Evolutionary conservation across 2,888 invertebrate genomes (phyloP).

Genomic region (Neoscelio sp.): DNA sequence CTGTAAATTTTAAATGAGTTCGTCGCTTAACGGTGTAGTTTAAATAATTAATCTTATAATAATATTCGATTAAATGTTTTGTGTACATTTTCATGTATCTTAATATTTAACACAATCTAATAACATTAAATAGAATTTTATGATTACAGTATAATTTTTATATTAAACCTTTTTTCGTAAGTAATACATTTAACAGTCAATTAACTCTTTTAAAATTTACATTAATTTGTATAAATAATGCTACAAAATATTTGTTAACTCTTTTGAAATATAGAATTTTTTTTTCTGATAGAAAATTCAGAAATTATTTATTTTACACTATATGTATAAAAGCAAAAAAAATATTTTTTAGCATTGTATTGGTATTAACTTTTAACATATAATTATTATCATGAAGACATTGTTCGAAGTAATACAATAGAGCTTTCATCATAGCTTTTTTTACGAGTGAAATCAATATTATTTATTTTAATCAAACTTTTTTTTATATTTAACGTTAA

Average conservation of each 20-base stretch:
- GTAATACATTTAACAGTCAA: background rate
- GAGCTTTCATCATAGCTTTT: background rate
- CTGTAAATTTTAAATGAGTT: conserved; percentile 19
- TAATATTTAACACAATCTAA: no score
- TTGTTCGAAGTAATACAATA: background rate
- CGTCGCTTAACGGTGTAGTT: background rate
- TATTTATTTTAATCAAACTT: no score
- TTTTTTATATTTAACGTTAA: no score
- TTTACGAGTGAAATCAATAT: no score
- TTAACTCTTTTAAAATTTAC: conserved; percentile 41
- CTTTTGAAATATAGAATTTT: no score
- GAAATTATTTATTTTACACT: conserved; percentile 1
- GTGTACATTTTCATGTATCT: no score
- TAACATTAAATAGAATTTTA: no score
- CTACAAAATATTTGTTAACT: conserved; percentile 11
- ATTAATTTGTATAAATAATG: conserved; percentile 22
- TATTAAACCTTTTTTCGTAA: background rate
- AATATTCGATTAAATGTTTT: background rate
- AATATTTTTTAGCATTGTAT: background rate
- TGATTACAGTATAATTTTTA: background rate
- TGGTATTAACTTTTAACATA: background rate
- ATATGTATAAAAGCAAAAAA: no score
- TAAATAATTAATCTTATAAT: background rate
- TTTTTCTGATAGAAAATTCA: no score
- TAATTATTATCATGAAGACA: background rate